phyloP scores from a whole-genome alignment of 2,797 vertebrate species.

The Ispidina lecontei region DNA sequence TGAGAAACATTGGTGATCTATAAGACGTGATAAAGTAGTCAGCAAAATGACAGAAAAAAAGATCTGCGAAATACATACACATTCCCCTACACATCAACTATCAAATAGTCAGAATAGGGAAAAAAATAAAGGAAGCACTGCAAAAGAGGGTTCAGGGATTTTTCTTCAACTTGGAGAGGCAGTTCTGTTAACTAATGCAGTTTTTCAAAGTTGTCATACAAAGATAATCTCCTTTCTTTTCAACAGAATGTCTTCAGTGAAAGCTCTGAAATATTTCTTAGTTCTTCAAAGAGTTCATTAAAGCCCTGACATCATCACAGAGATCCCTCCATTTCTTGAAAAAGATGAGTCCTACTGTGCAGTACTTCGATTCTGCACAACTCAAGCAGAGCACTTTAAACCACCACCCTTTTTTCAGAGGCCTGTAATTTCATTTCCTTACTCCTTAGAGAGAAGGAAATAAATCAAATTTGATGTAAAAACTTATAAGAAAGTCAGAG shows the following conservation, averaged over 20 bases:
- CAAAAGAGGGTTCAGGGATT: background rate
- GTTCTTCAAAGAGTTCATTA: background rate
- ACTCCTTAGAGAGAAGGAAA: background rate
- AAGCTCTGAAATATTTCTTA: background rate
- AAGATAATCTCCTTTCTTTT: background rate
- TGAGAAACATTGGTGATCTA: background rate
- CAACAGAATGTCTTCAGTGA: background rate
- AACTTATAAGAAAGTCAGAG: background rate
- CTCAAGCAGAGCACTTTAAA: background rate
- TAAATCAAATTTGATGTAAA: background rate
- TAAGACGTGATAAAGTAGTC: background rate
- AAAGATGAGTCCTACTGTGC: background rate
- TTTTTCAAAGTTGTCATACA: background rate
- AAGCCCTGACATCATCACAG: background rate
- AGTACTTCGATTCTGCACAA: background rate
- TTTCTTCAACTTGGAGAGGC: background rate
- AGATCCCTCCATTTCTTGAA: background rate
- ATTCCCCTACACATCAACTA: background rate
- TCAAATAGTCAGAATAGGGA: background rate
- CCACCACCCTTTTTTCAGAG: background rate
- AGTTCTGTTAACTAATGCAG: background rate
- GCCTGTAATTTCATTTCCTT: background rate
- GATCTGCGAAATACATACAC: background rate
- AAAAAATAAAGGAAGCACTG: background rate
- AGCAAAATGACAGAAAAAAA: background rate